phyloP scores from a whole-genome alignment of 2,113 vertebrate species.

The Microtus montanus region DNA sequence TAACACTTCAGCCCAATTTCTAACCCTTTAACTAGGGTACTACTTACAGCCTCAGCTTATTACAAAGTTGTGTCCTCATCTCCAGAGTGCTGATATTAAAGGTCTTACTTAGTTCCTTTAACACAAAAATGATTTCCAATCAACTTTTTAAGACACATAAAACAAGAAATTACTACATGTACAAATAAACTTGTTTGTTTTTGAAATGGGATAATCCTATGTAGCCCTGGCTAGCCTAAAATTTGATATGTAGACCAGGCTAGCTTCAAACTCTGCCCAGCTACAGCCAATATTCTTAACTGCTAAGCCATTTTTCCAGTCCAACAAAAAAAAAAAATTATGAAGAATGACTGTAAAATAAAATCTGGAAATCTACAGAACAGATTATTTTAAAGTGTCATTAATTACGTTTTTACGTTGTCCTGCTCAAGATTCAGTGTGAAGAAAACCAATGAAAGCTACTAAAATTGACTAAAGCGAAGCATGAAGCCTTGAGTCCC shows the following conservation, averaged over 20 bases:
- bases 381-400: slow-evolving; percentile 33
- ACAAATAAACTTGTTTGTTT: background rate
- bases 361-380: slow-evolving; percentile 28
- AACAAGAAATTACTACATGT: slow-evolving; percentile 19
- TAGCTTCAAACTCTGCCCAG: background rate
- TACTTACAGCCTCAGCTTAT: background rate
- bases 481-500: background rate
- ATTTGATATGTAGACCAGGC: background rate
- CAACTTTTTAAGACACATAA: slow-evolving; percentile 49
- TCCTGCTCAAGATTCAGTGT: background rate
- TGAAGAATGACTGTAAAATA: slow-evolving; percentile 30
- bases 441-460: background rate
- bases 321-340: background rate
- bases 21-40: background rate
- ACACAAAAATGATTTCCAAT: slow-evolving; percentile 52
- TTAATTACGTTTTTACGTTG: slow-evolving; percentile 34
- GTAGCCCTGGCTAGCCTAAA: background rate
- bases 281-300: background rate
- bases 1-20: background rate
- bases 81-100: background rate
- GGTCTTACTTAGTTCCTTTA: slow-evolving; percentile 28
- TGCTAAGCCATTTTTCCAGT: background rate
- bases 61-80: background rate
- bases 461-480: background rate
- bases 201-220: background rate